Percentiles rank a stretch among this genome's conserved stretches.
These are phyloP conservation scores for Drosophila setosimentum DNA, from an alignment of 2,888 invertebrate genomes.

Conservation along the genomic window DNA sequence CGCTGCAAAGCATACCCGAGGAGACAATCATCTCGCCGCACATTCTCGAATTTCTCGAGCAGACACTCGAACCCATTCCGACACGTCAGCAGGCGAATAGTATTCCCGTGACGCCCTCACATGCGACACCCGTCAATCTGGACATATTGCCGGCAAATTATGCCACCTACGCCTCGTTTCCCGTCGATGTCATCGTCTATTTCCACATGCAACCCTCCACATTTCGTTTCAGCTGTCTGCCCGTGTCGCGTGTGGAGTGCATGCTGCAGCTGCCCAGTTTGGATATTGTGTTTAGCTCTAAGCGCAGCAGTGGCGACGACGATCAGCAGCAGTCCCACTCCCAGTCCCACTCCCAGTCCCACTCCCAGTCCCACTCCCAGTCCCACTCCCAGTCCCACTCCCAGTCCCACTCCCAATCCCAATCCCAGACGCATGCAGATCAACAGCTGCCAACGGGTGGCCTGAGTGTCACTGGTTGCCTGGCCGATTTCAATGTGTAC, in stretches of 20 bases:
- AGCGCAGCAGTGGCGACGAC: conserved; percentile 91
- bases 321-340: conserved; percentile 50
- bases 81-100: conserved; percentile 86
- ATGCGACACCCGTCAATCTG: conserved; percentile 85
- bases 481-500: conserved; percentile 98
- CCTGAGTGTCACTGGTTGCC: conserved; percentile 94
- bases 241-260: conserved; percentile 97
- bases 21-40: conserved; percentile 99
- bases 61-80: conserved; percentile 98
- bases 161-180: conserved; percentile 96
- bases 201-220: conserved; percentile 99
- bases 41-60: conserved; percentile 98
- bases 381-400: conserved; percentile 29
- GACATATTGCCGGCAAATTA: conserved; percentile 89
- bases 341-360: conserved; percentile 27
- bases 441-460: conserved; percentile 84
- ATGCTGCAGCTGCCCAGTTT: conserved; percentile 98
- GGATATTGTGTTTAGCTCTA: conserved; percentile 98
- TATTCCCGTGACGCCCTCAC: conserved; percentile 80
- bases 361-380: conserved; percentile 32
- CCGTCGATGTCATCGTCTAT: conserved; percentile 99
- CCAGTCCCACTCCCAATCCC: conserved; percentile 41
- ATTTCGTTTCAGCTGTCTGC: conserved; percentile 97
- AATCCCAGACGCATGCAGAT: conserved; percentile 60
- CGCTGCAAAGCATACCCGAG: conserved; percentile 97